Base-by-base conservation (phyloP, 2,888 invertebrate species). In the Crepidodera aurea region DNA sequence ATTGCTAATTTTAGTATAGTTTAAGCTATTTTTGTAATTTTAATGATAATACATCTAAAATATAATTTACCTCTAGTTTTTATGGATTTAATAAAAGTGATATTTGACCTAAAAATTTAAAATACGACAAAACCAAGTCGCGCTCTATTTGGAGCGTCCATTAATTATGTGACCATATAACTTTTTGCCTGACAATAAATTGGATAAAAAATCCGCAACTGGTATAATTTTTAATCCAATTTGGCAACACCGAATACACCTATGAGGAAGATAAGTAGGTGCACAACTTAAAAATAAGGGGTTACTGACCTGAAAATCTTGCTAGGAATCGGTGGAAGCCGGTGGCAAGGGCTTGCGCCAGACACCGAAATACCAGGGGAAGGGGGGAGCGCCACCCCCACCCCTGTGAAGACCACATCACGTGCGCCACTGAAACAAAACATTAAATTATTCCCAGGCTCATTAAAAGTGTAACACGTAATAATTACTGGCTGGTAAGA, bases 291-390 rank as follows among this genome's bases (percentile, higher is more conserved):
- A 62, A 62, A 62, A 51, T 60, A 57, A 37, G 51, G 67, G 77
- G 73, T 73, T 77, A 79, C 83, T 84, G 81, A 86, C 85, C 85
- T 84, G 85, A 85, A 79, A 85, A 84, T 81, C 85, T 84, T 78
- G 84, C 84, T 81, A 85, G 83, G 82, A 85, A 85, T 78, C 81
- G 80, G 72, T 81, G 80, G 75, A 82, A 81, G 75, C 79, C 80
- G 75, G 80, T 81, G 78, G 81, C 79, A 71, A 81, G 79, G 70
- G 78, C 77, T 74, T 79, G 81, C 75, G 79, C 78, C 76, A 81
- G 79, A 75, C 78, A 79, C 78, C 79, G 78, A 66, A 75, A 73
- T 71, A 77, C 76, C 73, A 75, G 74, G 75, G 79, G 75, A 72
- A 75, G 74, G 69, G 76, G 77, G 76, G 66, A 69, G 64, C 71